Evolutionary conservation across 2,113 vertebrate genomes (phyloP).

Genomic region (Rhadina sibilatrix): DNA sequence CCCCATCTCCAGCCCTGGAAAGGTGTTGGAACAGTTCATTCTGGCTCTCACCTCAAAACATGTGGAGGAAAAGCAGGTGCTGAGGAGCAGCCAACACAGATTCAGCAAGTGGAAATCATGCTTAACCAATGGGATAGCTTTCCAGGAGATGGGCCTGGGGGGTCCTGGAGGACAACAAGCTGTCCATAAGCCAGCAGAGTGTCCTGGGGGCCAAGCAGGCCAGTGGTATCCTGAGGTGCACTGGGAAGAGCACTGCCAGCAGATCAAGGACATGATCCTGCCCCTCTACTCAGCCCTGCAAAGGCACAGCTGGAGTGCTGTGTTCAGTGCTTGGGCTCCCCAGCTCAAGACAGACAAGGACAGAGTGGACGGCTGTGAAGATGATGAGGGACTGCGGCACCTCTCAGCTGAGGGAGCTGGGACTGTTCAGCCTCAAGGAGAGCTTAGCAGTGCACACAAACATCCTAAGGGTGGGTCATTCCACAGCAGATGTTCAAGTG

Average conservation of each 20-base stretch:
- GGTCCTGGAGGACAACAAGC: not conserved
- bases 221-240: not conserved
- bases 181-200: not conserved
- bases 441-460: not conserved
- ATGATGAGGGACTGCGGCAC: not conserved
- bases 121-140: not conserved
- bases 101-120: not conserved
- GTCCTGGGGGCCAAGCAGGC: not conserved
- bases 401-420: not conserved
- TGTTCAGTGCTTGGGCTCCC: not conserved
- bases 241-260: not conserved
- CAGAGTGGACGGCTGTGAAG: not conserved
- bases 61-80: not conserved
- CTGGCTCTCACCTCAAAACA: not conserved
- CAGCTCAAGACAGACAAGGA: not conserved
- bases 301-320: not conserved
- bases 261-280: not conserved
- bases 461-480: too few relatives aligned
- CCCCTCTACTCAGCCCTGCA: not conserved
- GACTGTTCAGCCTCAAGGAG: not conserved
- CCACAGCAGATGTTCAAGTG: accelerated
- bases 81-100: accelerated
- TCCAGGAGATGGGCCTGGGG: not conserved
- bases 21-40: not conserved
- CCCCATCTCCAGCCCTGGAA: not conserved